Evolutionary conservation across 2,888 invertebrate genomes (phyloP), one percentile per base, ranked within the genome.

Genomic region (Abrostola triplasia): DNA sequence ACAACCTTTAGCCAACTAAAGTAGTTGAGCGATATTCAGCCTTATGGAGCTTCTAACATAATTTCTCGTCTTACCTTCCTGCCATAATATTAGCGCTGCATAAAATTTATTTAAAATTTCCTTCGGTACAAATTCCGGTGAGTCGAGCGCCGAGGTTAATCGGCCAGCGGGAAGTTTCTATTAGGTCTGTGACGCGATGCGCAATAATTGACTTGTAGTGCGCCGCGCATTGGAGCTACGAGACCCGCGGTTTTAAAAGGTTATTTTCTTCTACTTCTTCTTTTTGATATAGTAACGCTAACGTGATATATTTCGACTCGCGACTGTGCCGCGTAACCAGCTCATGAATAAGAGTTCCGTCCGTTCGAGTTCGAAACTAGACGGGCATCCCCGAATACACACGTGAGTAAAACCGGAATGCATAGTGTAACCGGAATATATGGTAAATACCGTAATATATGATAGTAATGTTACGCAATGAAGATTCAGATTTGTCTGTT

Each of bases 131-230:
- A 60, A 44, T 61, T 64, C 59, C 61, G 57, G 59, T 61, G 65
- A 57, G 52, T 13, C 49, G 61, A 49, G 59, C 48, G 40, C 41
- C 52, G 67, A 50, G 65, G 75, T 80, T 84, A 86, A 84, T 84
- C 77, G 79, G 67, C 76, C 71, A 67, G 78, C 81, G 81, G 85
- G 83, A 87, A 84, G 84, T 81, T 74, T 78, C 81, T 79, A 84
- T 85, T 84, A 84, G 76, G 77, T 71, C 75, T 61, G 67, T 74
- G 78, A 77, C 77, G 79, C 69, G 67, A 66, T 50, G 73, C 67
- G 70, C 70, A 70, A 67, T 80, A 82, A 81, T 83, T 83, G 79
- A 74, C 76, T 81, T 71, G 71, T 66, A 64, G 67, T 38, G 35
- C 13, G 48, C 44, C 50, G 57, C 51, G 13, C 13, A 24, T 12